These are phyloP conservation scores for Drosophila subpulchrella DNA, from an alignment of 1,140 invertebrate species.

Conservation along the genomic window DNA sequence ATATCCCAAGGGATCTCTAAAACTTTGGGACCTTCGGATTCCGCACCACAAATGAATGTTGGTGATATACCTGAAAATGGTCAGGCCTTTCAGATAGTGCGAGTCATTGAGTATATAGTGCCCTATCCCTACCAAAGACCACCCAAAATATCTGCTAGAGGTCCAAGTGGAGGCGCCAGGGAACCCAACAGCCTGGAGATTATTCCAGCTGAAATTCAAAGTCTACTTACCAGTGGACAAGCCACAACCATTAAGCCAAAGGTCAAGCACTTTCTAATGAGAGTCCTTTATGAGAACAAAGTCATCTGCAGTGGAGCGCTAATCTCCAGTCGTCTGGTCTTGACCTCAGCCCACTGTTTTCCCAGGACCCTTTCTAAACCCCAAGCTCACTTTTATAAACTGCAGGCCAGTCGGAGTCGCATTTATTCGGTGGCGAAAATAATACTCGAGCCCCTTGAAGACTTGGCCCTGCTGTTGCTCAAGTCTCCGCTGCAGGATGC, in stretches of 20 bases:
- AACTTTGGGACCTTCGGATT: background rate
- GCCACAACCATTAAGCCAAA: slow-evolving; percentile 8
- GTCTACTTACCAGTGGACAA: background rate
- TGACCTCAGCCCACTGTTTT: slow-evolving; percentile 50
- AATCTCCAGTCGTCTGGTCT: slow-evolving; percentile 35
- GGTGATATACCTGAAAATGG: slow-evolving; percentile 15
- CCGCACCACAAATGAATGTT: slow-evolving; percentile 15
- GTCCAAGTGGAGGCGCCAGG: too few relatives aligned
- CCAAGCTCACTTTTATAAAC: background rate
- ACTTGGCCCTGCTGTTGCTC: slow-evolving; percentile 38
- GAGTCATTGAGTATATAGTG: slow-evolving; percentile 47
- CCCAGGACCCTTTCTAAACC: background rate
- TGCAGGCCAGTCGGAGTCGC: slow-evolving; percentile 17
- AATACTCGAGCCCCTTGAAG: background rate
- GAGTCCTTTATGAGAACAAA: slow-evolving; percentile 4
- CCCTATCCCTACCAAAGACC: slow-evolving; percentile 20
- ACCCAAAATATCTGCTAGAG: background rate
- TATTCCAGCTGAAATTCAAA: slow-evolving; percentile 17
- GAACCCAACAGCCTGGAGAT: slow-evolving; percentile 25
- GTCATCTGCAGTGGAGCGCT: slow-evolving; percentile 31
- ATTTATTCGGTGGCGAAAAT: slow-evolving; percentile 18
- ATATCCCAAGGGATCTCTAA: background rate
- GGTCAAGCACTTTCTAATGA: slow-evolving; percentile 24
- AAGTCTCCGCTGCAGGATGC: background rate
- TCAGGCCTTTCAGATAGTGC: slow-evolving; percentile 42